Evolutionary conservation across 2,888 invertebrate species (phyloP).

Genomic region (Geophilus truncorum): DNA sequence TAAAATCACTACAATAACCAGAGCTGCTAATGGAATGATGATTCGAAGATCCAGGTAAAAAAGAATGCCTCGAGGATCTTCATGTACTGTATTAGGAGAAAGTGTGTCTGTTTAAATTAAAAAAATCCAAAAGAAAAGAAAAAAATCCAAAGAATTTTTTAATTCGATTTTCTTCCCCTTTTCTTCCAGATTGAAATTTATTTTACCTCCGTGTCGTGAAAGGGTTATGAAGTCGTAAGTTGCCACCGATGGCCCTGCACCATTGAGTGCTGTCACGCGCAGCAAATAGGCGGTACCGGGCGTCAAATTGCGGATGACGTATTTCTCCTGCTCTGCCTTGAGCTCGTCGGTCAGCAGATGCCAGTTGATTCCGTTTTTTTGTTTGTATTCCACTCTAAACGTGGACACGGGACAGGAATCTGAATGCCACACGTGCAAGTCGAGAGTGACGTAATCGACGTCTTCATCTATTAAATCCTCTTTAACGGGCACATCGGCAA

Average conservation of each 20-base stretch:
- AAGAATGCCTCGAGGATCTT: constrained; percentile 32
- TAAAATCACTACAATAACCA: constrained; percentile 25
- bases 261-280: constrained; percentile 60
- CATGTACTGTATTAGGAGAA: constrained; percentile 29
- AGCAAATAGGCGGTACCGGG: constrained; percentile 94
- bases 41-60: constrained; percentile 33
- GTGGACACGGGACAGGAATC: constrained; percentile 93
- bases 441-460: constrained; percentile 64
- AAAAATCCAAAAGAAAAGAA: not conserved
- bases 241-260: constrained; percentile 31
- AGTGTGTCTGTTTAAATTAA: constrained; percentile 30
- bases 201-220: constrained; percentile 31
- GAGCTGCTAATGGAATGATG: constrained; percentile 32
- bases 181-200: not conserved
- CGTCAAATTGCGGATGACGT: constrained; percentile 84
- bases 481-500: constrained; percentile 15
- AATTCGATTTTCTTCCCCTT: not conserved
- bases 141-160: not conserved
- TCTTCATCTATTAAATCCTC: constrained; percentile 28
- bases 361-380: not conserved
- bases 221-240: constrained; percentile 33
- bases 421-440: constrained; percentile 87
- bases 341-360: constrained; percentile 15
- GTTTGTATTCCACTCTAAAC: constrained; percentile 78
- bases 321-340: constrained; percentile 59